Evolutionary conservation across 2,888 invertebrate species (phyloP).

Genomic region (Perithous albicinctus): DNA sequence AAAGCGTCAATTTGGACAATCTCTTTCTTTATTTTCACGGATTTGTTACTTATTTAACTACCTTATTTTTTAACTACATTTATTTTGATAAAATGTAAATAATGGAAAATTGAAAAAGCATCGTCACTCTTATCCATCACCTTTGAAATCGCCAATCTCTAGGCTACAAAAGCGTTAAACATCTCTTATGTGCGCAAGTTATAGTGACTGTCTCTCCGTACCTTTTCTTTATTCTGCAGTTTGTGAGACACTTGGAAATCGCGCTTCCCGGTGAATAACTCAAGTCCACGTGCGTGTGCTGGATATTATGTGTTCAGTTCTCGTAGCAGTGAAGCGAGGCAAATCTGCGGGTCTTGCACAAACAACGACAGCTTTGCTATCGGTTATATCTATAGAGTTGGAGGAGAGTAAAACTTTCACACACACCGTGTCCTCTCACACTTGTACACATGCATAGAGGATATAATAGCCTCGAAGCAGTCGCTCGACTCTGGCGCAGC

Average conservation of each 20-base stretch:
- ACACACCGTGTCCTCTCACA: background rate
- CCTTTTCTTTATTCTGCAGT: slow-evolving; percentile 16
- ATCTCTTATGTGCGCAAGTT: slow-evolving; percentile 7
- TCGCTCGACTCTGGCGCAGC: slow-evolving; percentile 21
- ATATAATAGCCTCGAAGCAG: slow-evolving; percentile 19
- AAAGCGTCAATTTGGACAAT: no score
- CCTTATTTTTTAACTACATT: no score
- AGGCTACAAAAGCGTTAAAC: background rate
- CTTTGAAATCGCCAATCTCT: slow-evolving; percentile 2
- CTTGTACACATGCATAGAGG: background rate
- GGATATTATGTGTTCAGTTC: slow-evolving; percentile 12
- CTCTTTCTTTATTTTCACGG: no score
- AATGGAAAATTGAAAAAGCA: background rate
- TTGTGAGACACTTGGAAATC: slow-evolving; percentile 37
- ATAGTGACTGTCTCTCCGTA: slow-evolving; percentile 11
- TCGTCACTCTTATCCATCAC: slow-evolving; percentile 13
- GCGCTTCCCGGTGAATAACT: slow-evolving; percentile 24
- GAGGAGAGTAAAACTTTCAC: slow-evolving; percentile 5
- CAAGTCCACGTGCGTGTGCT: slow-evolving; percentile 7
- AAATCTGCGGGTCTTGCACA: slow-evolving; percentile 26
- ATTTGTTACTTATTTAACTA: no score
- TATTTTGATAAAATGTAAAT: background rate
- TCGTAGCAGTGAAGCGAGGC: slow-evolving; percentile 24
- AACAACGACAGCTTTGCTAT: slow-evolving; percentile 14
- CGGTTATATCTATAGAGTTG: background rate